Evolutionary conservation across 2,797 vertebrate species (phyloP).

Genomic region (Myotis vivesi): DNA sequence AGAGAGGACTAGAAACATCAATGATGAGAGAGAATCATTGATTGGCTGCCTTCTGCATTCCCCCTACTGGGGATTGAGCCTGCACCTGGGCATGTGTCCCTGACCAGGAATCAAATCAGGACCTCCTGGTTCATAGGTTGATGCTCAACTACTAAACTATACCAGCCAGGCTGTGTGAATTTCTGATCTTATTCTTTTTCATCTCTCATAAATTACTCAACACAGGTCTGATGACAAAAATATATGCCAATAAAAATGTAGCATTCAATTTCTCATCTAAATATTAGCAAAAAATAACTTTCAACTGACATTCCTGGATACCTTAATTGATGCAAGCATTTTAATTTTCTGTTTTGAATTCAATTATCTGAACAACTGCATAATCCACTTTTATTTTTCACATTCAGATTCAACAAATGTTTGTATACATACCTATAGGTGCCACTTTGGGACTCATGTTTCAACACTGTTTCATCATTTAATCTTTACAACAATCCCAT

Average conservation of each 20-base stretch:
- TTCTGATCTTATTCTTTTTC: neutral
- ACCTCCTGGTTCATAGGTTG: too few species aligned
- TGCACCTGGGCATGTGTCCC: too few species aligned
- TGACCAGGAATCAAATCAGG: too few species aligned
- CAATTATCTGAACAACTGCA: neutral
- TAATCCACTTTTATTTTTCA: neutral
- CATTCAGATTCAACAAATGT: neutral
- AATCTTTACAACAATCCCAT: neutral
- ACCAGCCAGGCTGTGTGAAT: neutral
- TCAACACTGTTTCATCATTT: neutral
- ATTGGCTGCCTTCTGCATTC: too few species aligned
- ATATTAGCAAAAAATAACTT: neutral
- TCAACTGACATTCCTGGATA: neutral
- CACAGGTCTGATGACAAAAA: neutral
- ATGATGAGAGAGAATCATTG: too few species aligned
- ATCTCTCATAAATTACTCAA: neutral
- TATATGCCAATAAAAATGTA: neutral
- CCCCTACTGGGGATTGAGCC: too few species aligned
- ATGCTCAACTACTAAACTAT: too few species aligned
- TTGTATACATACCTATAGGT: neutral
- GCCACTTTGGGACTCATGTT: neutral
- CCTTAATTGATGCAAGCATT: neutral
- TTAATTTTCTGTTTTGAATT: neutral
- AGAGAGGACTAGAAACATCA: too few species aligned
- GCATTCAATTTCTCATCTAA: neutral